These are phyloP conservation scores for Falco punctatus DNA, from an alignment of 2,113 vertebrate genomes.

Conservation along the genomic window DNA sequence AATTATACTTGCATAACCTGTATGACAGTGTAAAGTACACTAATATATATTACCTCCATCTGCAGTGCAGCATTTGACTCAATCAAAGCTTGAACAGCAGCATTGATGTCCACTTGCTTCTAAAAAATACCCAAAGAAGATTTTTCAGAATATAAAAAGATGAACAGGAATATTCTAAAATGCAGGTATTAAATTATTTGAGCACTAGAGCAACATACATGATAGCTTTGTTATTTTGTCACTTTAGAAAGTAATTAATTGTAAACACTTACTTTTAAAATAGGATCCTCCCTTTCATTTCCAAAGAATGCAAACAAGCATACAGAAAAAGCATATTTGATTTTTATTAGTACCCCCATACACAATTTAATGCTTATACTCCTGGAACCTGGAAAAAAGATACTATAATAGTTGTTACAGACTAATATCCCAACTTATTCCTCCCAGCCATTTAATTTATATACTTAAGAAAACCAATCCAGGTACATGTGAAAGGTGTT, in stretches of 20 bases:
- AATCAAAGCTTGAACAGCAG: slow-evolving; percentile 80
- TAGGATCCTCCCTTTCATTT: background rate
- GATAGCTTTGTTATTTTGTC: background rate
- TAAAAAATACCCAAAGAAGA: slow-evolving; percentile 59
- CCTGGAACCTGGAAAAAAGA: slow-evolving; percentile 39
- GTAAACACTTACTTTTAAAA: slow-evolving; percentile 6
- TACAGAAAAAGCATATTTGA: background rate
- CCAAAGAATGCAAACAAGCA: background rate
- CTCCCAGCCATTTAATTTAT: slow-evolving; percentile 36
- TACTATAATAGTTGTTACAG: background rate
- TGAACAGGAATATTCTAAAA: slow-evolving; percentile 8
- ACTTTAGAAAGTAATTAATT: background rate
- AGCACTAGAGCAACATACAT: background rate
- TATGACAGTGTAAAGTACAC: slow-evolving; percentile 31
- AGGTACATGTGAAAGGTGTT: slow-evolving; percentile 37
- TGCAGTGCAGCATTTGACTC: slow-evolving; percentile 79
- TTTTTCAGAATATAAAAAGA: slow-evolving; percentile 38
- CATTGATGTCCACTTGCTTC: slow-evolving; percentile 84
- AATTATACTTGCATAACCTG: background rate
- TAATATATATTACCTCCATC: slow-evolving; percentile 84
- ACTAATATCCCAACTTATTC: slow-evolving; percentile 16
- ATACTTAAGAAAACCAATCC: slow-evolving; percentile 35
- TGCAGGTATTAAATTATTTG: slow-evolving; percentile 3
- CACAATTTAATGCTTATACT: slow-evolving; percentile 31
- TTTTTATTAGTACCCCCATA: background rate